phyloP scores from a whole-genome alignment of 2,113 vertebrate genomes.

The Macrotus californicus region DNA sequence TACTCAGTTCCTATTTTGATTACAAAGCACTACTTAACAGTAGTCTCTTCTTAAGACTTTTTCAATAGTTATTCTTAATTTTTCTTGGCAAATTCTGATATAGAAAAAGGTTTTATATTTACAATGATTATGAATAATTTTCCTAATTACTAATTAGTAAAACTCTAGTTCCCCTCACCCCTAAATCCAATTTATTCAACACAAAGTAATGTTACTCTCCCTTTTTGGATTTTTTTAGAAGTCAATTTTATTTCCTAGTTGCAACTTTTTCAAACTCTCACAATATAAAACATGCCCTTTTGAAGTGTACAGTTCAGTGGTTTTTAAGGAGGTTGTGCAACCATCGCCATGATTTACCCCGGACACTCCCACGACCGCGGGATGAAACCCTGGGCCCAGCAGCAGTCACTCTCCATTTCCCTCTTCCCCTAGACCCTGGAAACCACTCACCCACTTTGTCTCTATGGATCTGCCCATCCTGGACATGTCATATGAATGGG shows the following conservation, averaged over 20 bases:
- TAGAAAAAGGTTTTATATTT: not conserved
- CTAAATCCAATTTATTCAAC: not conserved
- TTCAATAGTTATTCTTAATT: not conserved
- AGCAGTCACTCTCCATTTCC: not conserved
- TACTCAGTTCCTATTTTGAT: not conserved
- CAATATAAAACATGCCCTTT: not conserved
- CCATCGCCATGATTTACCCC: not conserved
- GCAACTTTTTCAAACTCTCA: not conserved
- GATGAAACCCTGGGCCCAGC: not conserved
- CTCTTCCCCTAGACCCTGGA: not conserved
- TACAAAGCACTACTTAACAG: not conserved
- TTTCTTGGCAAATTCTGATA: slow-evolving; percentile 33
- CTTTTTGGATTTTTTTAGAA: not conserved
- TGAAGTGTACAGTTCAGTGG: not conserved
- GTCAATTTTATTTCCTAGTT: not conserved
- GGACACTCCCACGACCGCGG: not conserved
- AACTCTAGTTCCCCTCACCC: not conserved
- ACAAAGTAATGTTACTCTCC: not conserved
- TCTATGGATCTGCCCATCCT: not conserved
- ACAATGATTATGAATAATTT: not conserved
- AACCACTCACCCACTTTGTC: not conserved
- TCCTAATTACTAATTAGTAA: not conserved
- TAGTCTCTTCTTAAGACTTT: not conserved
- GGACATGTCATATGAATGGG: not conserved
- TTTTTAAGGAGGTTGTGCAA: not conserved